These are phyloP conservation scores for Meliscaeva auricollis DNA, from an alignment of 2,888 invertebrate genomes.

Conservation along the genomic window DNA sequence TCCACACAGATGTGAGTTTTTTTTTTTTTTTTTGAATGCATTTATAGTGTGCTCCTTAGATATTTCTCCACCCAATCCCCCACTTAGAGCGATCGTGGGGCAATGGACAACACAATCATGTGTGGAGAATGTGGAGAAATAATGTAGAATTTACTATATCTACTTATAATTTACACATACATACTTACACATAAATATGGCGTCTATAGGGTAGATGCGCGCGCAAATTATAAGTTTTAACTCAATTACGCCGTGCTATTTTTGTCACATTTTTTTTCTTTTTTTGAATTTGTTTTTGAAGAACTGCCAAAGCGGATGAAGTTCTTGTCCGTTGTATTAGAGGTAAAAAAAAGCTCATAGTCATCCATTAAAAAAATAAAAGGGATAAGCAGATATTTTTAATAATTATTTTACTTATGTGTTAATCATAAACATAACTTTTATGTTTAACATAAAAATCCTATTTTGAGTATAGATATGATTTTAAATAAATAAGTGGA, in stretches of 20 bases:
- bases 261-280: slow-evolving; percentile 33
- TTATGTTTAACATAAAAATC: no score
- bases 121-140: slow-evolving; percentile 31
- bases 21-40: background rate
- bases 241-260: slow-evolving; percentile 50
- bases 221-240: slow-evolving; percentile 23
- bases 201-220: slow-evolving; percentile 40
- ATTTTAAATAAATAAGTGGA: no score
- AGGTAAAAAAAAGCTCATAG: no score
- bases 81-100: slow-evolving; percentile 14
- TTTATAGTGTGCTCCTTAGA: slow-evolving; percentile 1
- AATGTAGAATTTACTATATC: background rate
- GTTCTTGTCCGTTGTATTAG: background rate
- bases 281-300: background rate
- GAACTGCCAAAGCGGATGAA: slow-evolving; percentile 24
- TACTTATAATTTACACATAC: background rate
- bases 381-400: no score
- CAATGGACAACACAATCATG: slow-evolving; percentile 46
- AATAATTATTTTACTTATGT: no score
- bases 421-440: no score
- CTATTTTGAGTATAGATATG: no score
- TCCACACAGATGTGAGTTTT: slow-evolving; percentile 55
- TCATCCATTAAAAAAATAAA: no score
- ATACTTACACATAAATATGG: background rate
- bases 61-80: slow-evolving; percentile 43